These are phyloP conservation scores for Mesoclemmys tuberculata DNA, from an alignment of 2,113 vertebrate genomes.

Conservation along the genomic window DNA sequence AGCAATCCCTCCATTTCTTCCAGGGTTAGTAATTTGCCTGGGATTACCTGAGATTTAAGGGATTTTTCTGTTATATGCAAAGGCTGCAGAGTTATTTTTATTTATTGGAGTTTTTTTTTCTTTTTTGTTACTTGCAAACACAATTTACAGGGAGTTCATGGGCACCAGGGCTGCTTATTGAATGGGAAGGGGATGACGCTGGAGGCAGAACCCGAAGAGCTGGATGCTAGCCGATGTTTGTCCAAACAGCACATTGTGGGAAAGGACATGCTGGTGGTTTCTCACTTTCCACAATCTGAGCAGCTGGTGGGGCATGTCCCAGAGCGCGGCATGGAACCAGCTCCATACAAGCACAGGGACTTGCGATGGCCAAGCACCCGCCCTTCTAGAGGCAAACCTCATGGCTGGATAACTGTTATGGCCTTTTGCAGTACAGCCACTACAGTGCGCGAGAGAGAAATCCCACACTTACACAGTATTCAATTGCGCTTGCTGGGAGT, in stretches of 20 bases:
- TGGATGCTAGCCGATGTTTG: neutral
- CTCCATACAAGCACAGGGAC: neutral
- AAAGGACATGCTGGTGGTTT: neutral
- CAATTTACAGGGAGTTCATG: neutral
- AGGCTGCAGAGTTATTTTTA: neutral
- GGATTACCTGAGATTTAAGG: neutral
- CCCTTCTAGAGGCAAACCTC: neutral
- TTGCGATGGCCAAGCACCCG: neutral
- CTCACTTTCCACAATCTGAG: neutral
- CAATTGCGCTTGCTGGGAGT: neutral
- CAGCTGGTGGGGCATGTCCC: neutral
- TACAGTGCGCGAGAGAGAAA: neutral
- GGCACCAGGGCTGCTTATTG: neutral
- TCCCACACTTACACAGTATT: neutral
- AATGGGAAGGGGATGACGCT: neutral
- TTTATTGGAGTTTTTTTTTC: fast-evolving
- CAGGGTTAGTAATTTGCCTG: neutral
- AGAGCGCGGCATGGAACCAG: neutral
- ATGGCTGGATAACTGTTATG: neutral
- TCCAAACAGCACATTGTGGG: neutral
- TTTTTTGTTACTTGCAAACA: neutral
- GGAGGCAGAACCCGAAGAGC: neutral
- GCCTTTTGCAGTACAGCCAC: neutral
- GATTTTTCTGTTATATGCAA: fast-evolving
- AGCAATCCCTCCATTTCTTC: neutral